Conservation (phyloP, 2,888 invertebrate species). For the Acanthosepion lycidas region DNA sequence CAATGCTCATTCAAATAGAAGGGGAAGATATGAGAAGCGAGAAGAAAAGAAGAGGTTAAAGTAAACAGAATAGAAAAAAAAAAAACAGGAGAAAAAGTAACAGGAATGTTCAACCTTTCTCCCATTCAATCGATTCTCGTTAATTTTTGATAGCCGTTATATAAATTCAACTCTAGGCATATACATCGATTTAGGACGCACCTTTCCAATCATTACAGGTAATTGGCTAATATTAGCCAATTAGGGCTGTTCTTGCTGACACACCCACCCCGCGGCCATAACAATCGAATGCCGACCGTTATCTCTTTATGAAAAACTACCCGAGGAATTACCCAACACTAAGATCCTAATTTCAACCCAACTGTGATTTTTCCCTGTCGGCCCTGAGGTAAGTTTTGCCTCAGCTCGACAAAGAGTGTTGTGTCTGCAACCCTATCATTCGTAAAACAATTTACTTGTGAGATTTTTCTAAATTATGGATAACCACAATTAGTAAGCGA, state of each 20-base stretch:
- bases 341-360: background rate
- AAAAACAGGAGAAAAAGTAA: background rate
- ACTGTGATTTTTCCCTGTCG: constrained; percentile 3
- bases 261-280: constrained; percentile 33
- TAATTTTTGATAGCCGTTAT: constrained; percentile 37
- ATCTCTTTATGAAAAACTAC: constrained; percentile 33
- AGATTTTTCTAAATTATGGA: constrained; percentile 44
- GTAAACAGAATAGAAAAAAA: background rate
- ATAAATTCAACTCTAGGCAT: constrained; percentile 45
- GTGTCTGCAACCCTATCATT: constrained; percentile 45
- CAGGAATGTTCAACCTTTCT: background rate
- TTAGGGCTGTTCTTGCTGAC: constrained; percentile 18
- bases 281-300: background rate
- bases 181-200: constrained; percentile 36
- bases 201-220: constrained; percentile 35
- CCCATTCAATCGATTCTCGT: background rate
- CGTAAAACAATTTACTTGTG: constrained; percentile 40
- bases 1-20: too few relatives aligned
- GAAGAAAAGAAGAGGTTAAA: background rate
- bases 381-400: background rate
- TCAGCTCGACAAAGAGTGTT: constrained; percentile 35
- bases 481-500: constrained; percentile 38
- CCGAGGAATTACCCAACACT: constrained; percentile 18
- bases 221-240: constrained; percentile 33
- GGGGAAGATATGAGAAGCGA: background rate